phyloP scores from a whole-genome alignment of 2,113 vertebrate genomes.

The Microtus ochrogaster region DNA sequence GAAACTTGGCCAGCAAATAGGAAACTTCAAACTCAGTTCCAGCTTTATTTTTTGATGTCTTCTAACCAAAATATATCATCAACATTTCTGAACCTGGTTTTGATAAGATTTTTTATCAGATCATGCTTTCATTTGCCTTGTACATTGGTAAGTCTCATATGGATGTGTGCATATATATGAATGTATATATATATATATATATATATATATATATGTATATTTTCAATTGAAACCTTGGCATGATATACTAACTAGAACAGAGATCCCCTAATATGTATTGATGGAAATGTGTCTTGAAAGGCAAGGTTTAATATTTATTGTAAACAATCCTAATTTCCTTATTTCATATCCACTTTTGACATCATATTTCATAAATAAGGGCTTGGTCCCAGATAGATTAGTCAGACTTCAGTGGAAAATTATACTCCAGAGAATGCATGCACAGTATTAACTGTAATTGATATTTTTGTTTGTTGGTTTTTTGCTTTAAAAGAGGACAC shows the following conservation, averaged over 20 bases:
- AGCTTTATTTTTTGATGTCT: background rate
- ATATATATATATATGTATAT: background rate
- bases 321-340: too few relatives aligned
- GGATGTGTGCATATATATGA: background rate
- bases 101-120: background rate
- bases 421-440: too few relatives aligned
- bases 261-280: too few relatives aligned
- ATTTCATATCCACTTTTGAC: too few relatives aligned
- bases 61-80: background rate
- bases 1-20: background rate
- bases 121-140: background rate
- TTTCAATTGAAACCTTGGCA: background rate
- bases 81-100: background rate
- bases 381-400: too few relatives aligned
- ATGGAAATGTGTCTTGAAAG: too few relatives aligned
- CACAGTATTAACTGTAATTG: too few relatives aligned
- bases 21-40: background rate
- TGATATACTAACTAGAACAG: too few relatives aligned
- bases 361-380: too few relatives aligned
- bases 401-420: too few relatives aligned
- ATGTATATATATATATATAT: too few relatives aligned
- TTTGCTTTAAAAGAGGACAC: background rate
- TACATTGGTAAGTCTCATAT: background rate
- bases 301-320: too few relatives aligned
- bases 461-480: background rate